Evolutionary conservation across 2,113 vertebrate genomes (phyloP), one percentile per base, ranked within the genome.

Genomic region (Neodon shergylaensis): DNA sequence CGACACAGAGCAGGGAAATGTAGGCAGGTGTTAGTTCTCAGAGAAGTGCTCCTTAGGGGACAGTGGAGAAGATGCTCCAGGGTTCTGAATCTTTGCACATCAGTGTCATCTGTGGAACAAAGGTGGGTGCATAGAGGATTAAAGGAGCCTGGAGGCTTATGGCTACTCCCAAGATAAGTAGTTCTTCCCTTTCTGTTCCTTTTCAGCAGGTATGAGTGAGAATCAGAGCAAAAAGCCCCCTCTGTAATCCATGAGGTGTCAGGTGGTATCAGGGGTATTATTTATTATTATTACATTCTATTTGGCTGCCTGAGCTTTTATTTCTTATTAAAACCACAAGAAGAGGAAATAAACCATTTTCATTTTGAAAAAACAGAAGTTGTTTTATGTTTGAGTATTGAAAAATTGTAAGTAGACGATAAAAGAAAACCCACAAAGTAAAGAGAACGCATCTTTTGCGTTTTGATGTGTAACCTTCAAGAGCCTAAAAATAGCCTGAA

Each of bases 301-400:
- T 79, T 81, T 70, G 52, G 21, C 33, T 68, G 5, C 26, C 65
- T 74, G 73, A 47, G 44, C 73, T 49, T 49, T 79, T 82, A 68
- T 54, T 88, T 96, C 17, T 95, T 16, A 33, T 79, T 42, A 68
- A n/a, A 96, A 65, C 36, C 1, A 10, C 54, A 74, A 93, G 58
- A 87, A 95, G 11, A 87, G 31, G 9, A 90, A 95, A 28, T 1
- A 63, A 92, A 86, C 49, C 36, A 47, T 61, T 92, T 94, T 44
- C 66, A 81, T 77, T 95, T 85, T 74, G 49, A 33, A 88, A 88
- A 88, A 92, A 73, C 73, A 31, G 90, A 96, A 96, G 81, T 39
- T 65, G 28, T 22, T 83, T 90, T 88, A 77, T 68, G 42, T 91
- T 26, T 77, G 17, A 47, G 47, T 61, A 3, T 47, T n/a, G 39